phyloP scores from a whole-genome alignment of 2,888 invertebrate species.

The Sussaba pulchella region DNA sequence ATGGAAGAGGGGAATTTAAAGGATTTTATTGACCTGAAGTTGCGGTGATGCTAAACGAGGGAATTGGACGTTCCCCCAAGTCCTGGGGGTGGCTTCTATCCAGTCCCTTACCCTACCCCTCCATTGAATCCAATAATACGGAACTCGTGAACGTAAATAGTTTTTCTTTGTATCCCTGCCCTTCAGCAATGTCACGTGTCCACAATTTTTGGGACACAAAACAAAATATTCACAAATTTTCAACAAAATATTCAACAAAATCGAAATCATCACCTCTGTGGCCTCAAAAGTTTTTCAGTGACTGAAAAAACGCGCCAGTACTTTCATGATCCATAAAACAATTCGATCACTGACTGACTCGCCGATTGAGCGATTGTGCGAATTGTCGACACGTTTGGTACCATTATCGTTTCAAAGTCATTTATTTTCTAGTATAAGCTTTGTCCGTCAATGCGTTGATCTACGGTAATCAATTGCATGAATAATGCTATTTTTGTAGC shows the following conservation, averaged over 20 bases:
- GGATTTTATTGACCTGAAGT: conserved; percentile 20
- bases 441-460: no score
- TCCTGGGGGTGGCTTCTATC: neutral
- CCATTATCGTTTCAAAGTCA: no score
- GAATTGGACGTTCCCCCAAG: conserved; percentile 18
- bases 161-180: conserved; percentile 4
- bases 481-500: neutral
- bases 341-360: no score
- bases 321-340: no score
- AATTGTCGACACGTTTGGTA: no score
- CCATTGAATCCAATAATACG: conserved; percentile 22
- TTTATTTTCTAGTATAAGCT: no score
- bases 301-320: neutral
- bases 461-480: neutral
- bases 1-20: neutral
- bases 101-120: conserved; percentile 14
- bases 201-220: neutral
- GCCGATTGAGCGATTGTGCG: no score
- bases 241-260: no score
- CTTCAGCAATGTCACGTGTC: neutral
- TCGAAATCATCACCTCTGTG: neutral
- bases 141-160: neutral
- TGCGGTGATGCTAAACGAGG: conserved; percentile 16
- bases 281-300: neutral
- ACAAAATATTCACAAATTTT: conserved; percentile 3